Base-by-base conservation (phyloP, 1,140 invertebrate species). In the Trissolcus basalis region DNA sequence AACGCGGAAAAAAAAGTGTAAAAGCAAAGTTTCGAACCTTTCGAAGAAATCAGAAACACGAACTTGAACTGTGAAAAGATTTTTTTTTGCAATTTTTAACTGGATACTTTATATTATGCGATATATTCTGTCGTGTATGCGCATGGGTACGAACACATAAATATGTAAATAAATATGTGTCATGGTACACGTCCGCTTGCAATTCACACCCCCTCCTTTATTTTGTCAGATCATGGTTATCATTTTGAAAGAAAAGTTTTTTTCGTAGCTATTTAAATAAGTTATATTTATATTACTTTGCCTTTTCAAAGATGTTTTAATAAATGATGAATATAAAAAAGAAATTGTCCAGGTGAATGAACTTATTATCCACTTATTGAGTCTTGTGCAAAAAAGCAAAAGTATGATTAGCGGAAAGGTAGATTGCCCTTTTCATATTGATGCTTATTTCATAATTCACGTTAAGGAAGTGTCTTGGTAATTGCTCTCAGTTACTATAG, bases 271-370 rank as follows among this genome's bases (percentile, higher is more conserved):
- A 16, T 59, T 59, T 48, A 49, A 59, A 59, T 45, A 59, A 59
- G 19, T 3, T 39, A 35, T 59, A 59, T 59, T 59, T 59, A 59
- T 49, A 59, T 59, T 48, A 59, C 32, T 59, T 59, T 59, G 35
- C 45, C 49, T 49, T 56, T 56, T 56, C 45, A 45, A 56, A 56
- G 41, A 56, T 56, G 54, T 56, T 56, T 56, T 56, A 56, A 56
- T 56, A 59, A 59, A 59, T 39, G 56, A 59, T 13, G n/a, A 58
- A 59, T 59, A 49, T 15, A 39, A 59, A 49, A 55, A 44, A 13
- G 6, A 27, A n/a, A n/a, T n/a, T 27, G 19, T 3, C 19, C 19
- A 27, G 19, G 19, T 27, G 1, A 27, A 27, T 27, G 19, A 27
- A 27, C 19, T 27, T 27, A 27, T 27, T 27, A 27, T 27, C 19